Base-by-base conservation (phyloP, 2,888 invertebrate species). In the Eupithecia pulchellata region DNA sequence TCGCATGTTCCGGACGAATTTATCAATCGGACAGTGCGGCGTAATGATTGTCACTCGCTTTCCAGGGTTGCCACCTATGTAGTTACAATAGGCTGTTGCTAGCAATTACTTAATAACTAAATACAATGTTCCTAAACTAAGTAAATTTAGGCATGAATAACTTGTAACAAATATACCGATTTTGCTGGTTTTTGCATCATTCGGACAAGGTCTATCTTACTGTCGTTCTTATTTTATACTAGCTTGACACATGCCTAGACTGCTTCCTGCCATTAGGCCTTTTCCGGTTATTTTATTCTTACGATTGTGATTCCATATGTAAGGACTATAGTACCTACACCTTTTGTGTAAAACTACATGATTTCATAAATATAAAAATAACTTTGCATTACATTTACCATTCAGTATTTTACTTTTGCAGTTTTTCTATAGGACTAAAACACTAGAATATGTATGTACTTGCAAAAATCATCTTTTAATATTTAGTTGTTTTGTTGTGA, bases 1-100 rank as follows among this genome's bases (percentile, higher is more conserved):
- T 94, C 88, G 94, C 94, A 93, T 94, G 94, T 91, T 90, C 84
- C 81, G 85, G 79, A 84, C 82, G 89, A 90, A 91, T 93, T 92
- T 93, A 93, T 93, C 92, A 93, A 92, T 91, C 89, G 88, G 79
- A 66, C 78, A 80, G 84, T 86, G 71, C 63, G 66, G 90, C 90
- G 91, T 91, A 92, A 92, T 91, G 91, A 89, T 85, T 84, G 88
- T 83, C 87, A 84, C 66, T 70, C 70, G 66, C 58, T 66, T 66
- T 71, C 73, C 69, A 77, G 75, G 78, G 78, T 66, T 77, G 29
- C 20, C 30, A 62, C 68, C 64, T 30, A 30, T 36, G 5, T 4
- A 14, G 9, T 9, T 47, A 30, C 20, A 20, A n/a, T 32, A 34
- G 9, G 17, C 17, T 32, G 3, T 55, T 52, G n/a, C n/a, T n/a